Evolutionary conservation across 2,888 invertebrate genomes (phyloP).

Genomic region (Schizotus pectinicornis): DNA sequence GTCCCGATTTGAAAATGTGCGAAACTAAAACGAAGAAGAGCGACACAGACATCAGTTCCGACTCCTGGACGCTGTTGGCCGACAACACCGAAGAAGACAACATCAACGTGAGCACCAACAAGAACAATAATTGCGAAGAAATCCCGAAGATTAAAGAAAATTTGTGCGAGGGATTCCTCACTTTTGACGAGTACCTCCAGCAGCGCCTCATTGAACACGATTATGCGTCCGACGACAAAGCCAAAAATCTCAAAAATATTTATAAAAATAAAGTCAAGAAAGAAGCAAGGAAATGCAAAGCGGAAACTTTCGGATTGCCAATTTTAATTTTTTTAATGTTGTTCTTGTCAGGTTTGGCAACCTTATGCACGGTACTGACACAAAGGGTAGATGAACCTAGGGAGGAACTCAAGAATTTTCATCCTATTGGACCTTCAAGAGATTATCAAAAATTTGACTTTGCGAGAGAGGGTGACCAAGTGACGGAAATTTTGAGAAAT

Average conservation of each 20-base stretch:
- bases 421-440: no score
- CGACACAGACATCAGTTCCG: conserved; percentile 11
- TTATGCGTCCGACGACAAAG: conserved; percentile 23
- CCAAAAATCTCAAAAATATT: conserved; percentile 3
- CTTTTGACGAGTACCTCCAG: conserved; percentile 40
- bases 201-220: conserved; percentile 36
- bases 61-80: conserved; percentile 19
- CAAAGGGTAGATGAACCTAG: not conserved
- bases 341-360: conserved; percentile 10
- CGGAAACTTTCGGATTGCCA: conserved; percentile 10
- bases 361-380: conserved; percentile 11
- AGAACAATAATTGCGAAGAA: conserved; percentile 1
- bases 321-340: conserved; percentile 11
- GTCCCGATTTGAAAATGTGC: conserved; percentile 6
- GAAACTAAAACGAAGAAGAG: conserved; percentile 3
- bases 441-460: not conserved
- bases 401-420: not conserved
- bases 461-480: not conserved
- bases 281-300: conserved; percentile 16
- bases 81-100: conserved; percentile 1
- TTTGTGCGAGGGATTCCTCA: conserved; percentile 37
- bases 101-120: not conserved
- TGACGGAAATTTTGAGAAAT: not conserved
- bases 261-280: conserved; percentile 7
- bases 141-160: no score